phyloP scores from a whole-genome alignment of 2,113 vertebrate species.

The Notarius lentiginosus region DNA sequence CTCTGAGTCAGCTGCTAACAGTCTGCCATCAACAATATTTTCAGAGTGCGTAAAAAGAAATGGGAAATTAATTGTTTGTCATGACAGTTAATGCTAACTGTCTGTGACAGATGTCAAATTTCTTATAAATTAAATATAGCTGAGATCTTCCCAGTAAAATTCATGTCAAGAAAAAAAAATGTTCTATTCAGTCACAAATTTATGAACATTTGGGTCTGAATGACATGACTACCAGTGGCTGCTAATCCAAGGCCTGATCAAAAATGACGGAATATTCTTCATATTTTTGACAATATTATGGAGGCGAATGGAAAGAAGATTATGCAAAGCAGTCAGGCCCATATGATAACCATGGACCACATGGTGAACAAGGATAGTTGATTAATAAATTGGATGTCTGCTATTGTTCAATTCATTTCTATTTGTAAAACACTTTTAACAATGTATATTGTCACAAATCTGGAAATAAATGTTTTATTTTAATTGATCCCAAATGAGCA shows the following conservation, averaged over 20 bases:
- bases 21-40: background rate
- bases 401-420: background rate
- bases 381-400: background rate
- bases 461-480: background rate
- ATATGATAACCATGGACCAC: background rate
- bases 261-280: background rate
- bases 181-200: background rate
- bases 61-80: conserved; percentile 1
- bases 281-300: background rate
- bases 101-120: conserved; percentile 10
- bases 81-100: conserved; percentile 27
- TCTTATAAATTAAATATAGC: background rate
- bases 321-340: background rate
- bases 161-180: background rate
- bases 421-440: background rate
- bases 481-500: background rate
- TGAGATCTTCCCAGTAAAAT: background rate
- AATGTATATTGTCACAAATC: background rate
- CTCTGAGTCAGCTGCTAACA: conserved; percentile 20
- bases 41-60: background rate
- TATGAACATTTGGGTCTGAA: background rate
- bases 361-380: background rate
- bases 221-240: background rate
- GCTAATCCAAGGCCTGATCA: background rate
- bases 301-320: background rate